These are phyloP conservation scores for Montipora capitata DNA, from an alignment of 92 coral and sea anemone genomes.

Conservation along the genomic window DNA sequence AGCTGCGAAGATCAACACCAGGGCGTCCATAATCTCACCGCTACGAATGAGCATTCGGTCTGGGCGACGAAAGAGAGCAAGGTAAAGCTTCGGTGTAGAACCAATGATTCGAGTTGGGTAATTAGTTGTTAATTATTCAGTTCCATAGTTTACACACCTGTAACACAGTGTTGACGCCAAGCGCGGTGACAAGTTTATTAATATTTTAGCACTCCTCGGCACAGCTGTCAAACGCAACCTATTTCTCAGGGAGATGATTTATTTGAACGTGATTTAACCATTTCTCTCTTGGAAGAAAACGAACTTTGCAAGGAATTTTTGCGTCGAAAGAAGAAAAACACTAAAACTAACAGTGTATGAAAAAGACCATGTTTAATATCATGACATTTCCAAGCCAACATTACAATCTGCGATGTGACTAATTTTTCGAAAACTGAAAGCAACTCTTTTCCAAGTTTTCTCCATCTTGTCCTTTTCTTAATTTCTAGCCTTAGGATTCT, in stretches of 20 bases:
- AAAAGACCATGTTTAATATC: no score
- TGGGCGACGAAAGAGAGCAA: neutral
- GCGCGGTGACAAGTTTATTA: neutral
- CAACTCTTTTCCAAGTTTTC: no score
- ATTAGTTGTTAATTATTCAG: constrained; percentile 10
- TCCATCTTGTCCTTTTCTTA: no score
- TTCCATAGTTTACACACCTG: constrained; percentile 27
- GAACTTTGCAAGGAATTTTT: no score
- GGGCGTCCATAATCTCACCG: neutral
- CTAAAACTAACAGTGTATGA: no score
- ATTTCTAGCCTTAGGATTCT: no score
- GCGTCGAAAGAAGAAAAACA: no score
- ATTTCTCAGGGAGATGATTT: constrained; percentile 2
- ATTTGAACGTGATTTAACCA: neutral
- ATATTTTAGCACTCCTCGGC: neutral
- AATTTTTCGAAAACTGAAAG: no score
- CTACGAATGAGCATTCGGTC: neutral
- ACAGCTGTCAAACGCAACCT: constrained; percentile 15
- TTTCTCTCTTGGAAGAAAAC: neutral
- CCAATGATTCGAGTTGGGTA: neutral
- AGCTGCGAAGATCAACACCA: neutral
- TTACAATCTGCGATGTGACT: no score
- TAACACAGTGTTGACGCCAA: neutral
- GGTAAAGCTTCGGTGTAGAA: neutral
- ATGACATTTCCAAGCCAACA: no score